Percentiles rank a stretch among this genome's conserved stretches.
Conservation (phyloP, 2,888 invertebrate genomes). For the Geotrupes spiniger region DNA sequence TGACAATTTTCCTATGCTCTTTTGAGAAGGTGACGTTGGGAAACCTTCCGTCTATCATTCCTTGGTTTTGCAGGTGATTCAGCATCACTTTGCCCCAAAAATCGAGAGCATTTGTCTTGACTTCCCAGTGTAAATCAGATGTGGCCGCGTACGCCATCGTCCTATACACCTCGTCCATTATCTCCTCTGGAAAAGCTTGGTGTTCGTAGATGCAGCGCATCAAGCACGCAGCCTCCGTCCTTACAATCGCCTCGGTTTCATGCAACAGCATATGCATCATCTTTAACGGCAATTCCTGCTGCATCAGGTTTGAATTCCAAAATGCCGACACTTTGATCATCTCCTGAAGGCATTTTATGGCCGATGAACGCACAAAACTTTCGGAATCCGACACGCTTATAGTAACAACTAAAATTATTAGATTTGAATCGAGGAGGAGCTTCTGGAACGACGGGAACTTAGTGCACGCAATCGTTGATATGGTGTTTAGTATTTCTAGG, state of each 20-base stretch:
- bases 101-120: slow-evolving; percentile 66
- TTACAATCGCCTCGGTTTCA: slow-evolving; percentile 75
- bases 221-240: slow-evolving; percentile 68
- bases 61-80: slow-evolving; percentile 66
- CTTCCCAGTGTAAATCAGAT: slow-evolving; percentile 79
- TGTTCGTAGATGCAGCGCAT: slow-evolving; percentile 66
- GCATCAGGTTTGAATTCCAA: slow-evolving; percentile 63
- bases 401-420: slow-evolving; percentile 63
- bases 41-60: slow-evolving; percentile 80
- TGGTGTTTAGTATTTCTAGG: slow-evolving; percentile 67
- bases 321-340: slow-evolving; percentile 63
- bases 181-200: slow-evolving; percentile 57
- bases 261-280: slow-evolving; percentile 59
- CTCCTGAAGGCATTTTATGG: slow-evolving; percentile 67
- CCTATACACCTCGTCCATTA: slow-evolving; percentile 58
- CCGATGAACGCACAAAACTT: slow-evolving; percentile 73
- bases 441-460: slow-evolving; percentile 75
- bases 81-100: slow-evolving; percentile 72
- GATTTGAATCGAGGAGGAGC: slow-evolving; percentile 62
- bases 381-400: slow-evolving; percentile 68
- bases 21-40: slow-evolving; percentile 78
- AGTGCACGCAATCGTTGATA: slow-evolving; percentile 61
- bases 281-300: slow-evolving; percentile 57
- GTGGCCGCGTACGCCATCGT: slow-evolving; percentile 66
- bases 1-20: slow-evolving; percentile 74